Percentiles rank a stretch among this genome's conserved stretches.
These are phyloP conservation scores for Malurus cyaneus DNA, from an alignment of 2,113 vertebrate genomes.

Conservation along the genomic window DNA sequence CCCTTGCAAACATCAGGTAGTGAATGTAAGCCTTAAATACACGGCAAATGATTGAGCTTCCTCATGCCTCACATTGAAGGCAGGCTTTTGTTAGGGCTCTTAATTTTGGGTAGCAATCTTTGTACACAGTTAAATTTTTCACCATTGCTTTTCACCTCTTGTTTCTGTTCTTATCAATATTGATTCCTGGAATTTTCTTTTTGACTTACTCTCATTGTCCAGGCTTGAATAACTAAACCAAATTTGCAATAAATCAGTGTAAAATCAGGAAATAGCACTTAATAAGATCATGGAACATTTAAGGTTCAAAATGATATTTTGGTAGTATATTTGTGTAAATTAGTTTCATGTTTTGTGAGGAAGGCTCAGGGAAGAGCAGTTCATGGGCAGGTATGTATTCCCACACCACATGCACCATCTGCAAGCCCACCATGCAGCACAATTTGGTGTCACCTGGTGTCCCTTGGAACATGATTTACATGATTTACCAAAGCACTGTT, in stretches of 20 bases:
- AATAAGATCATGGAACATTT: fast-evolving
- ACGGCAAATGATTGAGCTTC: background rate
- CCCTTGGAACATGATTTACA: background rate
- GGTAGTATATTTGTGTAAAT: background rate
- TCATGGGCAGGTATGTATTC: background rate
- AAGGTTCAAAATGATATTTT: background rate
- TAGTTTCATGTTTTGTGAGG: background rate
- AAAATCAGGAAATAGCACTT: background rate
- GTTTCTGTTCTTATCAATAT: background rate
- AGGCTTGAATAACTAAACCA: background rate
- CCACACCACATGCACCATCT: background rate
- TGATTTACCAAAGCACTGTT: background rate
- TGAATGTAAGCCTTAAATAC: background rate
- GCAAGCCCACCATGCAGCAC: background rate
- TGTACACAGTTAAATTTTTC: background rate
- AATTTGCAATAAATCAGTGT: background rate
- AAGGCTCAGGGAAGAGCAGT: background rate
- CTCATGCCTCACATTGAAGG: background rate
- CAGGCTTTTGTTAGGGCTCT: background rate
- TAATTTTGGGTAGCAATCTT: background rate
- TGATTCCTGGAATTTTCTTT: background rate
- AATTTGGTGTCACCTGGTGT: background rate
- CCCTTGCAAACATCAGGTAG: background rate
- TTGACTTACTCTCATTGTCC: background rate
- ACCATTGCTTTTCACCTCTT: background rate